Evolutionary conservation across 2,888 invertebrate species (phyloP).

Genomic region (Ceriagrion tenellum): DNA sequence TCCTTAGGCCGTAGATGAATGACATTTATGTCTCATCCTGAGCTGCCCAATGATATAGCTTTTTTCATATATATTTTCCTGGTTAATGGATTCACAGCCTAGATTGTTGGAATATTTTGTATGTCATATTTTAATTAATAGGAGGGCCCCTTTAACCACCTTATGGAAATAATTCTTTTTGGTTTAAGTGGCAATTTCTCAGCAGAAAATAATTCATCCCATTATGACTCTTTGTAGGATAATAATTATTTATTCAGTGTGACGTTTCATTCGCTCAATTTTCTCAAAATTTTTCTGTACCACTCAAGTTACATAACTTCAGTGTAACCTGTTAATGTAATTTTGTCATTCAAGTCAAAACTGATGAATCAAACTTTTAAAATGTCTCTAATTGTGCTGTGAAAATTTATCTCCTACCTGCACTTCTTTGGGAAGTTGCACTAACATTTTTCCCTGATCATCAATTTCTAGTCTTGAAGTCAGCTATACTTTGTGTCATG

Average conservation of each 20-base stretch:
- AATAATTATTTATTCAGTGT: not conserved
- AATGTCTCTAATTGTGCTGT: constrained; percentile 57
- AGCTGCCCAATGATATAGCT: not conserved
- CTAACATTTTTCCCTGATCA: constrained; percentile 53
- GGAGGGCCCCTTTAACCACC: not conserved
- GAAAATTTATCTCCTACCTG: constrained; percentile 44
- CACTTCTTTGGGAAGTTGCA: constrained; percentile 48
- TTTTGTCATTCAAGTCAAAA: constrained; percentile 60
- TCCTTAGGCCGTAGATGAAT: not conserved
- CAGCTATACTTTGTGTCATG: constrained; percentile 31
- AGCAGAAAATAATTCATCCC: not conserved
- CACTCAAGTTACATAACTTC: not conserved
- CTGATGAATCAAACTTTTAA: constrained; percentile 45
- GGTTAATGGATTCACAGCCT: not conserved
- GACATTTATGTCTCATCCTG: not conserved
- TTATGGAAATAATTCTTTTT: not conserved
- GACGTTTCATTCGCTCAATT: constrained; percentile 11
- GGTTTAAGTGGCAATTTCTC: not conserved
- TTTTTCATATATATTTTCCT: not conserved
- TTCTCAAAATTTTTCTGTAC: constrained; percentile 42
- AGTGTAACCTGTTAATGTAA: constrained; percentile 32
- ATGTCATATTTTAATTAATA: not conserved
- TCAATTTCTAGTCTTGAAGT: constrained; percentile 61
- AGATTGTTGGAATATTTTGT: not conserved
- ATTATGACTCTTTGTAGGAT: not conserved